phyloP scores from a whole-genome alignment of 2,113 vertebrate species.

The Burhinus oedicnemus region DNA sequence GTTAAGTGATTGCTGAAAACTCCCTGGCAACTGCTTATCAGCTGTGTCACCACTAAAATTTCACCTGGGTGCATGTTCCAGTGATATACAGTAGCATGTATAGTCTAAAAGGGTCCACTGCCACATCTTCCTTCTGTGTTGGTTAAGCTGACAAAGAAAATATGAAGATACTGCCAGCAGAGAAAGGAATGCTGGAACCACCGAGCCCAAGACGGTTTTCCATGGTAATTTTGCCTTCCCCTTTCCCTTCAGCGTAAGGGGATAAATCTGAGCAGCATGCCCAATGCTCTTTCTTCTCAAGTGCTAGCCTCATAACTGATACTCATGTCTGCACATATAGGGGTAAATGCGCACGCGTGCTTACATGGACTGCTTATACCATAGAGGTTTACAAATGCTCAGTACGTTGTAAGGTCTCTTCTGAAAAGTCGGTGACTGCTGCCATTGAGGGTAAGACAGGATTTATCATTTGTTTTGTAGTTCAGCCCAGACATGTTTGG shows the following conservation, averaged over 20 bases:
- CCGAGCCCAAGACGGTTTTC: neutral
- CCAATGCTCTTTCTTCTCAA: neutral
- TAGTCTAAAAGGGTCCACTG: too few relatives aligned
- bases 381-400: neutral
- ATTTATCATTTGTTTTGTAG: neutral
- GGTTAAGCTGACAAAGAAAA: too few relatives aligned
- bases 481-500: neutral
- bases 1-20: neutral
- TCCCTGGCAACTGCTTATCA: too few relatives aligned
- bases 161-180: too few relatives aligned
- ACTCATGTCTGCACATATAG: accelerated
- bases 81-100: too few relatives aligned
- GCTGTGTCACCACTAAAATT: too few relatives aligned
- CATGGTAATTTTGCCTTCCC: neutral
- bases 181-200: neutral
- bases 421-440: neutral
- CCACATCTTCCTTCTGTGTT: too few relatives aligned
- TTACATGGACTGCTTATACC: neutral
- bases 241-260: too few relatives aligned
- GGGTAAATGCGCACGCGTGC: accelerated
- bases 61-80: too few relatives aligned
- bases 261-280: neutral
- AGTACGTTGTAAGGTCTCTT: neutral
- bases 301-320: neutral
- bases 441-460: neutral